Conservation (phyloP, 2,113 vertebrate species). For the Numenius arquata region DNA sequence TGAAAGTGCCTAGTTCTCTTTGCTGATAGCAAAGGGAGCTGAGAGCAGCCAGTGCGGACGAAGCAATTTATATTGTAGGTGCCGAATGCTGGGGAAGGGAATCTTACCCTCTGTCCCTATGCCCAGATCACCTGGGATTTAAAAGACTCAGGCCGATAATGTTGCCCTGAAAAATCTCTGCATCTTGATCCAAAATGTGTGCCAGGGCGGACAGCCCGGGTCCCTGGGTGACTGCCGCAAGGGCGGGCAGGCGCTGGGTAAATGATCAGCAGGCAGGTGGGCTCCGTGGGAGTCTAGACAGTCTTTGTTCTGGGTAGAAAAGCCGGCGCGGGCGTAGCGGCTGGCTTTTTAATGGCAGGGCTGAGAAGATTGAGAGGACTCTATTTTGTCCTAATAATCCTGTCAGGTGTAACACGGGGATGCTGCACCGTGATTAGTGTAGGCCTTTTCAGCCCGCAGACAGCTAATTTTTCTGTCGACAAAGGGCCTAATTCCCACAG, state of each 20-base stretch:
- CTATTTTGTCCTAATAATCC: slow-evolving; percentile 62
- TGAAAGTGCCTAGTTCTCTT: not conserved
- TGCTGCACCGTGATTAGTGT: slow-evolving; percentile 59
- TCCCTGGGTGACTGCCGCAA: fast-evolving
- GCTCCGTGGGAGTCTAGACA: slow-evolving; percentile 1
- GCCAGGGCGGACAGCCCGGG: fast-evolving
- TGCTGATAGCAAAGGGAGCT: not conserved
- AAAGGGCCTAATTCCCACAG: slow-evolving; percentile 65
- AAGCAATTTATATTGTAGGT: not conserved
- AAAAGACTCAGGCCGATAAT: not conserved
- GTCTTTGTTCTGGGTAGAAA: slow-evolving; percentile 54
- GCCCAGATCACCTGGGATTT: not conserved
- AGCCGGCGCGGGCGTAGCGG: not conserved
- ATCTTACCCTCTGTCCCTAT: not conserved
- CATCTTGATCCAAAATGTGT: not conserved
- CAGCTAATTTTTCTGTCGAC: slow-evolving; percentile 76
- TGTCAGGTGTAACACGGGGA: slow-evolving; percentile 58
- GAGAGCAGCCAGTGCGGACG: not conserved
- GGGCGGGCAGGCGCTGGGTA: not conserved
- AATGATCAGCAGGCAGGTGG: not conserved
- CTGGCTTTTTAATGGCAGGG: slow-evolving; percentile 9
- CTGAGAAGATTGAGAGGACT: slow-evolving; percentile 57
- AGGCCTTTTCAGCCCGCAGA: slow-evolving; percentile 54
- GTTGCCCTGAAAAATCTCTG: not conserved
- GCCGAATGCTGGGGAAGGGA: not conserved